Conservation (phyloP, 2,797 vertebrate species). For the Megaceryle alcyon region DNA sequence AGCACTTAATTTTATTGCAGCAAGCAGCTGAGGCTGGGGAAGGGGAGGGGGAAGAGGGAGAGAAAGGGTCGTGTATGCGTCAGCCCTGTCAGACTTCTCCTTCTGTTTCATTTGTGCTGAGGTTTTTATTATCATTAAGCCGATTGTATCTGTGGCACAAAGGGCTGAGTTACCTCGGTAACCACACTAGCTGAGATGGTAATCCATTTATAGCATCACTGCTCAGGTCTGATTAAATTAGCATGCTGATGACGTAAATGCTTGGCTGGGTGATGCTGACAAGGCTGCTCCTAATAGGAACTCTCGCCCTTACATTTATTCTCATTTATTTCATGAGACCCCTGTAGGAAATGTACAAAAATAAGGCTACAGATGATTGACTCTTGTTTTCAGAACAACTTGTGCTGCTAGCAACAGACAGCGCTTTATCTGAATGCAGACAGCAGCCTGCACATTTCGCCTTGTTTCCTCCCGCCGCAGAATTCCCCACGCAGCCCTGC, state of each 20-base stretch:
- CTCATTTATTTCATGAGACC: slow-evolving; percentile 57
- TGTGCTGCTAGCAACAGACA: slow-evolving; percentile 33
- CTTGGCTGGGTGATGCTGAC: slow-evolving; percentile 70
- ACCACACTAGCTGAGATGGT: slow-evolving; percentile 74
- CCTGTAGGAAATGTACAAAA: slow-evolving; percentile 54
- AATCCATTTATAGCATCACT: slow-evolving; percentile 74
- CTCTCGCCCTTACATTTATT: slow-evolving; percentile 57
- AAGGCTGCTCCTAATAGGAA: slow-evolving; percentile 65
- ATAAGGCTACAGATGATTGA: slow-evolving; percentile 56
- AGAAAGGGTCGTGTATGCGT: slow-evolving; percentile 41
- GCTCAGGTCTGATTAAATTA: slow-evolving; percentile 77
- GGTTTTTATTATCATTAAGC: slow-evolving; percentile 74
- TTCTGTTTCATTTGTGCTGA: slow-evolving; percentile 69
- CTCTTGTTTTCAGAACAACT: slow-evolving; percentile 47
- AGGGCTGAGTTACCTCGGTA: slow-evolving; percentile 80
- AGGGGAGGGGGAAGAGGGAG: slow-evolving; percentile 18
- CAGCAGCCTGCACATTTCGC: not conserved
- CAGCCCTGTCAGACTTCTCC: slow-evolving; percentile 61
- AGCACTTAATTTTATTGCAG: slow-evolving; percentile 63
- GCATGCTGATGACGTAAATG: slow-evolving; percentile 67
- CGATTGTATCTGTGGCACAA: slow-evolving; percentile 76
- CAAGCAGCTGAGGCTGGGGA: not conserved
- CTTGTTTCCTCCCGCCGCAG: not conserved
- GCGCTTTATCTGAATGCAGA: not conserved
- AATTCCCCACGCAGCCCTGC: not conserved